These are phyloP conservation scores for Rhinichthys klamathensis DNA, from an alignment of 2,113 vertebrate genomes.

Conservation along the genomic window DNA sequence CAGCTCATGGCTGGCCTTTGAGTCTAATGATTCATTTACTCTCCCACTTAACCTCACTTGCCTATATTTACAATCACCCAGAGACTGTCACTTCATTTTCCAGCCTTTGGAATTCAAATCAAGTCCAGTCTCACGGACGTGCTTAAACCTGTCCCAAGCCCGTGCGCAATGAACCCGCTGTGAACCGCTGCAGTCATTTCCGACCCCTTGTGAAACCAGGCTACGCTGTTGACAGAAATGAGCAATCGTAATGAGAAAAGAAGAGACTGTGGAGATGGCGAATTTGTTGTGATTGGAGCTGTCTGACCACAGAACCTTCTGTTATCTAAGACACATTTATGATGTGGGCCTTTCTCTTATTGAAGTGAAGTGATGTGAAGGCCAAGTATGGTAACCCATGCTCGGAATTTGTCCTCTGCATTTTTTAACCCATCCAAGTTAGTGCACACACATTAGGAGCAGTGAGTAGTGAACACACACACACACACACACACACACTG, in stretches of 20 bases:
- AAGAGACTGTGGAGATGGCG: conserved; percentile 8
- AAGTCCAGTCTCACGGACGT: conserved; percentile 44
- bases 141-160: background rate
- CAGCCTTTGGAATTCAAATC: conserved; percentile 51
- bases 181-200: conserved; percentile 44
- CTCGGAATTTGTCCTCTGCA: too few species aligned
- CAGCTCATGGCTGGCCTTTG: conserved; percentile 13
- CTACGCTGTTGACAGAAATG: conserved; percentile 25
- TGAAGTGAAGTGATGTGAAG: too few species aligned
- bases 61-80: conserved; percentile 50
- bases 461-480: too few species aligned
- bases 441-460: too few species aligned
- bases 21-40: conserved; percentile 51
- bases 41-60: conserved; percentile 49
- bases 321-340: conserved; percentile 46
- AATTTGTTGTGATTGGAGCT: conserved; percentile 1
- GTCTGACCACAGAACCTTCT: conserved; percentile 39
- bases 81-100: conserved; percentile 48
- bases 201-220: conserved; percentile 12
- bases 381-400: too few species aligned
- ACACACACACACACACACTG: too few species aligned
- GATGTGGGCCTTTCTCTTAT: conserved; percentile 47
- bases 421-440: too few species aligned
- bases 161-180: conserved; percentile 20
- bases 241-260: conserved; percentile 14